Evolutionary conservation across 2,113 vertebrate genomes (phyloP).

Genomic region (Brevimyrus niger): DNA sequence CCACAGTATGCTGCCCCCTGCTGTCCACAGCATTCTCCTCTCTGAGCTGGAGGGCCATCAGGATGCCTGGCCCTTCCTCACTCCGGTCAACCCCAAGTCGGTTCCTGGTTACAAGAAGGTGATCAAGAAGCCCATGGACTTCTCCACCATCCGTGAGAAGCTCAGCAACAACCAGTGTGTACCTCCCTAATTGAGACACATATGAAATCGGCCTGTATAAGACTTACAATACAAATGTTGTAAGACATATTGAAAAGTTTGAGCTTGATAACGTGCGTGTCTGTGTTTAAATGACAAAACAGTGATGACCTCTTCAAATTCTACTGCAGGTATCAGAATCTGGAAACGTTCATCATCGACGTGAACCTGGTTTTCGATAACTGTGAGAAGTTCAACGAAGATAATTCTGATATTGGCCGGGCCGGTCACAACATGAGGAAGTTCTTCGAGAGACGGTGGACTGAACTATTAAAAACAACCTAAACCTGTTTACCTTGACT

Average conservation of each 20-base stretch:
- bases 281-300: conserved; percentile 27
- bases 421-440: conserved; percentile 82
- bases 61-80: conserved; percentile 82
- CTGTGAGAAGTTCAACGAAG: conserved; percentile 90
- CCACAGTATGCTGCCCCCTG: conserved; percentile 1
- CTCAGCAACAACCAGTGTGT: conserved; percentile 84
- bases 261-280: not conserved
- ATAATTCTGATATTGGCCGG: conserved; percentile 81
- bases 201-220: not conserved
- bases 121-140: conserved; percentile 88
- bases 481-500: conserved; percentile 52
- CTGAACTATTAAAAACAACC: conserved; percentile 75
- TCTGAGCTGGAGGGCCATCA: conserved; percentile 80
- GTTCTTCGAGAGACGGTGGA: conserved; percentile 83
- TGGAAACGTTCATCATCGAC: conserved; percentile 78
- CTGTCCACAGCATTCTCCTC: conserved; percentile 66
- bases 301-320: conserved; percentile 12
- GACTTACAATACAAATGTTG: not conserved
- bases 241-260: not conserved
- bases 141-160: conserved; percentile 82
- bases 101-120: conserved; percentile 86
- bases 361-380: conserved; percentile 87
- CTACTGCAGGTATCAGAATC: conserved; percentile 67
- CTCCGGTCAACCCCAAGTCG: conserved; percentile 82
- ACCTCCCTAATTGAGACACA: not conserved